Conservation (phyloP, 2,888 invertebrate genomes). For the Calameuta idolon region DNA sequence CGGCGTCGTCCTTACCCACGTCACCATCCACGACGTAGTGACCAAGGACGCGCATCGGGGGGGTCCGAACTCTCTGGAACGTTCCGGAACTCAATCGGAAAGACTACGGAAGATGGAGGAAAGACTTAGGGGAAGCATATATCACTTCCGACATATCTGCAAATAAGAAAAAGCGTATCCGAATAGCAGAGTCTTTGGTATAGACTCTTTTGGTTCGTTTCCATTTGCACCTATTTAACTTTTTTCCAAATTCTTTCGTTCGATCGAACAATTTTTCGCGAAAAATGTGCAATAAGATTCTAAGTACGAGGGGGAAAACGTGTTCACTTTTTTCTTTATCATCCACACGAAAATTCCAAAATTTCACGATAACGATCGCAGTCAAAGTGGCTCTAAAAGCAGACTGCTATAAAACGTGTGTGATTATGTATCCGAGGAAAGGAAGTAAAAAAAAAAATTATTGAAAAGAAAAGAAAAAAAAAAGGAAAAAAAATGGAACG, state of each 20-base stretch:
- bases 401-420: no score
- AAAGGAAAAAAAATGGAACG: not conserved
- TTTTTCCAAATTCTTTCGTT: not conserved
- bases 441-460: not conserved
- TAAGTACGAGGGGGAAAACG: not conserved
- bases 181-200: not conserved
- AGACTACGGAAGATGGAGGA: not conserved
- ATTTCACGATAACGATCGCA: slow-evolving; percentile 6
- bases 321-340: not conserved
- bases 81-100: not conserved
- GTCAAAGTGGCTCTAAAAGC: not conserved
- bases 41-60: not conserved
- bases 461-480: not conserved
- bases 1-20: slow-evolving; percentile 53
- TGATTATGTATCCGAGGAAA: not conserved
- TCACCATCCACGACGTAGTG: slow-evolving; percentile 61
- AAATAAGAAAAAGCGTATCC: slow-evolving; percentile 9
- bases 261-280: not conserved
- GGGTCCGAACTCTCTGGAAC: not conserved
- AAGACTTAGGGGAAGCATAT: slow-evolving; percentile 32
- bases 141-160: slow-evolving; percentile 61
- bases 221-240: not conserved
- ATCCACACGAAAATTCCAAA: not conserved
- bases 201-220: not conserved
- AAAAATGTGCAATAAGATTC: slow-evolving; percentile 37